Conservation (phyloP, 2,113 vertebrate species). For the Smithornis capensis region DNA sequence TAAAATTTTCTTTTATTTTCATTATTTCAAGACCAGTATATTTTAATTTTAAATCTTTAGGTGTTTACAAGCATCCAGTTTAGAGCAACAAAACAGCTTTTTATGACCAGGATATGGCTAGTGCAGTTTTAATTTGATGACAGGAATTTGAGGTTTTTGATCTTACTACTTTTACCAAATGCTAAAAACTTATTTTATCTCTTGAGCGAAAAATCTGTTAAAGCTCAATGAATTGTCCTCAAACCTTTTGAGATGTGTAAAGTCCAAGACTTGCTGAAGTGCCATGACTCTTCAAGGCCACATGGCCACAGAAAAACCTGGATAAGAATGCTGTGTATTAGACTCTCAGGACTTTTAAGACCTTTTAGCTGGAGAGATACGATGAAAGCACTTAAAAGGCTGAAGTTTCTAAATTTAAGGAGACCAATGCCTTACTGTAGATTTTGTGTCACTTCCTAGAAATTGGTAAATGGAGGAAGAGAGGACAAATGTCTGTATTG, state of each 20-base stretch:
- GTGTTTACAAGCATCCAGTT: not conserved
- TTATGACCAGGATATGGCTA: not conserved
- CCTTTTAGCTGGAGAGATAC: not conserved
- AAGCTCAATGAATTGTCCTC: not conserved
- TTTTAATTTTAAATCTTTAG: not conserved
- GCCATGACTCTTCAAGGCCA: not conserved
- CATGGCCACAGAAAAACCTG: not conserved
- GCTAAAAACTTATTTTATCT: not conserved
- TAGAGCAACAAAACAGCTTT: not conserved
- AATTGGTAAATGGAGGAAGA: not conserved
- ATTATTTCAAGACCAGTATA: not conserved
- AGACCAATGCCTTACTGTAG: not conserved
- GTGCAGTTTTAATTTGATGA: not conserved
- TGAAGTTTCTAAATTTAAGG: not conserved
- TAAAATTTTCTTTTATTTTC: not conserved
- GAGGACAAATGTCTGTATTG: not conserved
- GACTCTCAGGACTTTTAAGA: not conserved
- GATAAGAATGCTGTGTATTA: not conserved
- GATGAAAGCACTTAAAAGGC: not conserved
- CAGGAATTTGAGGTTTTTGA: not conserved
- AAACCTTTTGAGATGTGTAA: not conserved
- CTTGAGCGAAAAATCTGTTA: not conserved
- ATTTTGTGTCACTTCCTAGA: not conserved
- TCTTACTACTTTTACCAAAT: not conserved
- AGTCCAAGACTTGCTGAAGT: not conserved